These are phyloP conservation scores for Sebastes trivittatus DNA, from an alignment of 2,797 vertebrate genomes.

Conservation along the genomic window DNA sequence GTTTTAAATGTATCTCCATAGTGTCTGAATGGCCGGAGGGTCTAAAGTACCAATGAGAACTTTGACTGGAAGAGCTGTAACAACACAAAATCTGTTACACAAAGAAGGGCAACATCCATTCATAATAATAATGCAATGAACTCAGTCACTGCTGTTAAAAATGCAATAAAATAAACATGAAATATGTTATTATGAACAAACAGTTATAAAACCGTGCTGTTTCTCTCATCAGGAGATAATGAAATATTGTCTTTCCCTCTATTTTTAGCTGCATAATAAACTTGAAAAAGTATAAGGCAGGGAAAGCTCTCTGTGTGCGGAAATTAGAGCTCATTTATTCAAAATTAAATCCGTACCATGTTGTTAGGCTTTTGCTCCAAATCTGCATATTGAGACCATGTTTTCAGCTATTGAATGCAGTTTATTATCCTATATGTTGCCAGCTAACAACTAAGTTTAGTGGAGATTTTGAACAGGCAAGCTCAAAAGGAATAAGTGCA, in stretches of 20 bases:
- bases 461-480: neutral
- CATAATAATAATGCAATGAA: neutral
- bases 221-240: neutral
- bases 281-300: neutral
- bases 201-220: neutral
- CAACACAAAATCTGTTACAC: neutral
- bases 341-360: neutral
- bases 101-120: neutral
- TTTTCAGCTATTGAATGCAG: neutral
- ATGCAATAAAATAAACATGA: neutral
- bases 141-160: neutral
- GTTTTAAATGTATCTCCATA: neutral
- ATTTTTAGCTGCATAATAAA: neutral
- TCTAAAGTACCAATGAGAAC: neutral
- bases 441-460: neutral
- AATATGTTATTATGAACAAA: neutral
- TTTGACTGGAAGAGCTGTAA: neutral
- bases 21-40: neutral
- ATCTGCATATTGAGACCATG: neutral
- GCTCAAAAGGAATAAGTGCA: neutral
- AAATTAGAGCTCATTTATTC: neutral
- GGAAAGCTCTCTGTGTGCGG: neutral
- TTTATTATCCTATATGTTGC: accelerated
- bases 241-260: neutral
- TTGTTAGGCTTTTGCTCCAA: neutral